Evolutionary conservation across 2,888 invertebrate genomes (phyloP).

Genomic region (Epirrhoe alternata): DNA sequence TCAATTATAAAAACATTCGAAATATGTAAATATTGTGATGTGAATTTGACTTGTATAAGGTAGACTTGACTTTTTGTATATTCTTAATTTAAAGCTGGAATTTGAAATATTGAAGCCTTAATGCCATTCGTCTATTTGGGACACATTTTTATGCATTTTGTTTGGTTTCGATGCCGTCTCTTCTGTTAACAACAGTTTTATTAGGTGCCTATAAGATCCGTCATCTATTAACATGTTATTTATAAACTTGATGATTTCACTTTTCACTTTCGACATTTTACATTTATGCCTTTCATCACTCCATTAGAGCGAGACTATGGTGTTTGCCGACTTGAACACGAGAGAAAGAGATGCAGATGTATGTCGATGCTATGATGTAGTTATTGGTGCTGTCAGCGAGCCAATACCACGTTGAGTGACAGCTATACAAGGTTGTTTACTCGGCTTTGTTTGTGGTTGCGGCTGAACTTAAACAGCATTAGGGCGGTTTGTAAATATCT

Average conservation of each 20-base stretch:
- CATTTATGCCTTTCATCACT: conserved; percentile 26
- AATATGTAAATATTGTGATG: background rate
- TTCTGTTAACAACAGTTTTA: background rate
- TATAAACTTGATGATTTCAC: conserved; percentile 3
- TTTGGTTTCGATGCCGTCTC: background rate
- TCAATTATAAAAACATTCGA: background rate
- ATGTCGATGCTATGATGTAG: conserved; percentile 1
- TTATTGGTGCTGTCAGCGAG: conserved; percentile 38
- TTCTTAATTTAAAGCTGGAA: background rate
- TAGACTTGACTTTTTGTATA: too few species aligned
- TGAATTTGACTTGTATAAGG: too few species aligned
- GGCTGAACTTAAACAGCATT: conserved; percentile 8
- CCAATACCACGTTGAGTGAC: conserved; percentile 24
- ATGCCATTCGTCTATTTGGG: background rate
- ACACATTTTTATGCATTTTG: background rate
- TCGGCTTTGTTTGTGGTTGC: conserved; percentile 3
- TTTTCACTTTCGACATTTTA: conserved; percentile 26
- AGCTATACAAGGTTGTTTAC: conserved; percentile 13
- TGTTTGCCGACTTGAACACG: background rate
- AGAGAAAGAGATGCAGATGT: conserved; percentile 21
- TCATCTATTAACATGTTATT: conserved; percentile 1
- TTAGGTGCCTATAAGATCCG: background rate
- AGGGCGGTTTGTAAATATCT: conserved; percentile 31
- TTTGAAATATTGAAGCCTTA: background rate
- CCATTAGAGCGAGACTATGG: conserved; percentile 23